phyloP scores from a whole-genome alignment of 1,140 invertebrate genomes.

The Apocrypta bakeri region DNA sequence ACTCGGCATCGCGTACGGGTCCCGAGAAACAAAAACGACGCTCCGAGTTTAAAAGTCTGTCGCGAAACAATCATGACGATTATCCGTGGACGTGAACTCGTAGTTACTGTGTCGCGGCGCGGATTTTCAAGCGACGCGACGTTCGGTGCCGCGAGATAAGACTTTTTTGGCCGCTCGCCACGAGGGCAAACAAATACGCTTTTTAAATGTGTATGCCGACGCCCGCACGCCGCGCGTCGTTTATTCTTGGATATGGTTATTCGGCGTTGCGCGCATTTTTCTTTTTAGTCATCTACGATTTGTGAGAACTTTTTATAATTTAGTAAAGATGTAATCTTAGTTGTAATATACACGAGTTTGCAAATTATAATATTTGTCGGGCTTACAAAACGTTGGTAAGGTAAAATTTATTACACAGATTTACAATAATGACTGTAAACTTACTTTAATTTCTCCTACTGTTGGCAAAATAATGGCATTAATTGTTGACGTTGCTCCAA shows the following conservation, averaged over 20 bases:
- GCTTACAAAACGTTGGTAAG: too few relatives aligned
- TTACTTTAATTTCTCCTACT: too few relatives aligned
- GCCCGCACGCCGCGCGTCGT: background rate
- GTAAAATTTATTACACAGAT: too few relatives aligned
- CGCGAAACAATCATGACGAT: conserved; percentile 13
- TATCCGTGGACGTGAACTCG: background rate
- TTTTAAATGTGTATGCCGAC: background rate
- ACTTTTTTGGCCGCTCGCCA: background rate
- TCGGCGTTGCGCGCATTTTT: too few relatives aligned
- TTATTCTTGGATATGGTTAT: background rate
- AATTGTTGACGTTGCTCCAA: too few relatives aligned
- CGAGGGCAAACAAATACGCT: background rate
- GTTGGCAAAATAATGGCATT: too few relatives aligned
- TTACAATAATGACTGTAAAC: too few relatives aligned
- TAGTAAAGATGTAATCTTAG: too few relatives aligned
- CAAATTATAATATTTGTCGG: too few relatives aligned
- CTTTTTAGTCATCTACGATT: too few relatives aligned
- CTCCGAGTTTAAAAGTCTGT: background rate
- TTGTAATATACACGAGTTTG: too few relatives aligned
- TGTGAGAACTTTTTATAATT: too few relatives aligned
- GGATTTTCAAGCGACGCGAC: background rate
- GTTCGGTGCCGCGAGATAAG: conserved; percentile 4
- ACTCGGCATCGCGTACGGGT: background rate
- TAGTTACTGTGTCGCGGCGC: background rate
- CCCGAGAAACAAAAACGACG: background rate